Evolutionary conservation across 2,797 vertebrate species (phyloP).

Genomic region (Melanotaenia trifasciata): DNA sequence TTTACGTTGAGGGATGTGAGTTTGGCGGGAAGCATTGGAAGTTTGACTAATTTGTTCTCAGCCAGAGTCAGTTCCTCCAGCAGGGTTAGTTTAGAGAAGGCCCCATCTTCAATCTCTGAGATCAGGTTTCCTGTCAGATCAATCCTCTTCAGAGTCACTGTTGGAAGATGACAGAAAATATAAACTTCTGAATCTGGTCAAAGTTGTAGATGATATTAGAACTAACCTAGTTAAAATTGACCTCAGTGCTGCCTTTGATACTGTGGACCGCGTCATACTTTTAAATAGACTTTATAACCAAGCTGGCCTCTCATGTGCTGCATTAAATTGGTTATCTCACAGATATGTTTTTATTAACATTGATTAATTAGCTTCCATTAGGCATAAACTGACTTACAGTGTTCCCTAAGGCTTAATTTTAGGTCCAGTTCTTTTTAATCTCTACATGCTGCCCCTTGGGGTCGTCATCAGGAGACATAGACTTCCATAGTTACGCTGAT

Average conservation of each 20-base stretch:
- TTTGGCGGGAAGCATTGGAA: slow-evolving; percentile 92
- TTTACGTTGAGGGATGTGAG: slow-evolving; percentile 92
- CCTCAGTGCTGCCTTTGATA: no score
- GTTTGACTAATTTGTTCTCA: slow-evolving; percentile 91
- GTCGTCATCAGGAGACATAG: no score
- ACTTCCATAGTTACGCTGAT: not conserved
- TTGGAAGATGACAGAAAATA: slow-evolving; percentile 6
- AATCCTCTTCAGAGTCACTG: slow-evolving; percentile 95
- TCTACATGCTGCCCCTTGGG: no score
- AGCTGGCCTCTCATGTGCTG: no score
- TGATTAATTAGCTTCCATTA: no score
- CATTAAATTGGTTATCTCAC: no score
- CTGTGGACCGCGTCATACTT: no score
- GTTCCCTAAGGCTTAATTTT: no score
- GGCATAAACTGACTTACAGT: no score
- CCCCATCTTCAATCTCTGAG: slow-evolving; percentile 95
- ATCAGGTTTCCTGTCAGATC: slow-evolving; percentile 95
- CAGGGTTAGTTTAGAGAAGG: slow-evolving; percentile 90
- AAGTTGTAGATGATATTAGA: not conserved
- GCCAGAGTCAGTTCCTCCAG: slow-evolving; percentile 93
- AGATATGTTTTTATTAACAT: no score
- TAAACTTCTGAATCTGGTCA: not conserved
- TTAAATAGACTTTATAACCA: no score
- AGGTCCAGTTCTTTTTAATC: no score
- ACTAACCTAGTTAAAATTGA: not conserved